These are phyloP conservation scores for Pogonus chalceus DNA, from an alignment of 1,140 invertebrate genomes.

Conservation along the genomic window DNA sequence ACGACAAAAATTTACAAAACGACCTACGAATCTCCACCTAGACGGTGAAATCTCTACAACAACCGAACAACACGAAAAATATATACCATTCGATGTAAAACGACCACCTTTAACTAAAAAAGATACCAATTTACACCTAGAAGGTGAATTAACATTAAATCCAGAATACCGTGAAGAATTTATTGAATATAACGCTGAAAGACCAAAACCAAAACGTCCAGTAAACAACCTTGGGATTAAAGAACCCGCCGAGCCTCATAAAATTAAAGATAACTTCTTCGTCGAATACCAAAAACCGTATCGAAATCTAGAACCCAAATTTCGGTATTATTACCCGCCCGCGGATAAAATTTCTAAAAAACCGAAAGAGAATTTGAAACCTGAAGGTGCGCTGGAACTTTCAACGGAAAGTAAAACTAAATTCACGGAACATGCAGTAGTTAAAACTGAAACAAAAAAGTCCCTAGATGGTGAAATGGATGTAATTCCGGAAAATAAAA, in stretches of 20 bases:
- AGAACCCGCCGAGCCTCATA: neutral
- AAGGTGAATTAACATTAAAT: constrained; percentile 26
- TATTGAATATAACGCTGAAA: constrained; percentile 24
- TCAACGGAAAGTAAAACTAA: constrained; percentile 39
- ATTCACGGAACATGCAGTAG: constrained; percentile 13
- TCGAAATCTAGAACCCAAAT: neutral
- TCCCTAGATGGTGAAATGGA: constrained; percentile 22
- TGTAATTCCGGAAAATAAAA: constrained; percentile 22
- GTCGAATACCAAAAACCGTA: neutral
- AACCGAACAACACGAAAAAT: constrained; percentile 20
- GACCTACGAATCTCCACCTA: constrained; percentile 35
- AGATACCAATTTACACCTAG: constrained; percentile 21
- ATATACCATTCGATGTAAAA: constrained; percentile 19
- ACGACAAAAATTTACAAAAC: constrained; percentile 24
- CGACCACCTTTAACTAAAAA: constrained; percentile 17
- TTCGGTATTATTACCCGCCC: constrained; percentile 14
- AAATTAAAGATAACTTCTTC: neutral
- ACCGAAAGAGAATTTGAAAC: constrained; percentile 25
- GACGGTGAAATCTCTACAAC: constrained; percentile 26
- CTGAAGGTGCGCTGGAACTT: constrained; percentile 38
- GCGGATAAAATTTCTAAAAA: constrained; percentile 7
- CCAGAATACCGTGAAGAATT: constrained; percentile 32
- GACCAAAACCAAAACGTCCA: constrained; percentile 19
- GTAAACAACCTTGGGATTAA: constrained; percentile 18
- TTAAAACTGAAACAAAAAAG: constrained; percentile 10